Conservation (phyloP, 2,797 vertebrate species). For the Artibeus jamaicensis region DNA sequence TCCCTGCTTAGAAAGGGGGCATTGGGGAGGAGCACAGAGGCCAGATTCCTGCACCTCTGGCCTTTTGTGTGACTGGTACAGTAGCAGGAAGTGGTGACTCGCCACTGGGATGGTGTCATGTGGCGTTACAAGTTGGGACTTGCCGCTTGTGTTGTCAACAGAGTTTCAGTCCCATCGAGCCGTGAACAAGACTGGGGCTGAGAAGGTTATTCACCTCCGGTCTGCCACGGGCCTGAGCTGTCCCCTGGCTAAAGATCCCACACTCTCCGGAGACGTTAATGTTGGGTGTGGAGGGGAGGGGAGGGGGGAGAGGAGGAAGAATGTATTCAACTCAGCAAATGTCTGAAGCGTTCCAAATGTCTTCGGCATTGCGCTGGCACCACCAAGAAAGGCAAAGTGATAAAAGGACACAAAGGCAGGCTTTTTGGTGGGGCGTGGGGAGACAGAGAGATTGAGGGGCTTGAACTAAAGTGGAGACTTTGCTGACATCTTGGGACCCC, state of each 20-base stretch:
- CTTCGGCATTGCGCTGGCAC: slow-evolving; percentile 66
- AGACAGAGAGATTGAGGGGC: neutral
- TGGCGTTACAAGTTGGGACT: neutral
- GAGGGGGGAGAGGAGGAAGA: neutral
- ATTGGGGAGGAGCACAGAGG: accelerated
- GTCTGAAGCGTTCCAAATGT: slow-evolving; percentile 63
- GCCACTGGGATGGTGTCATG: neutral
- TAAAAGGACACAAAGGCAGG: slow-evolving; percentile 53
- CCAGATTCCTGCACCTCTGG: neutral
- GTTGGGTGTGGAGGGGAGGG: neutral
- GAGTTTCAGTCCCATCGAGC: slow-evolving; percentile 53
- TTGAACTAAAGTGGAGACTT: slow-evolving; percentile 53
- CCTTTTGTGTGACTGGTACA: slow-evolving; percentile 16
- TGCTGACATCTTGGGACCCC: neutral
- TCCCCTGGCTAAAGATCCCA: neutral
- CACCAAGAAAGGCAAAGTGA: slow-evolving; percentile 67
- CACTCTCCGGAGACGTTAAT: slow-evolving; percentile 29
- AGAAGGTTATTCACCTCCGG: neutral
- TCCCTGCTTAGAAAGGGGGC: neutral
- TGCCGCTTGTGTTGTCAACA: slow-evolving; percentile 33
- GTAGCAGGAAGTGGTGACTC: neutral
- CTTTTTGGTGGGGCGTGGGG: neutral
- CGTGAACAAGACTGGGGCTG: neutral
- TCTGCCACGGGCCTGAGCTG: neutral
- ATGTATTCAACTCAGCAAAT: slow-evolving; percentile 75